Conservation (phyloP, 2,113 vertebrate genomes). For the Myanophis thanlyinensis region DNA sequence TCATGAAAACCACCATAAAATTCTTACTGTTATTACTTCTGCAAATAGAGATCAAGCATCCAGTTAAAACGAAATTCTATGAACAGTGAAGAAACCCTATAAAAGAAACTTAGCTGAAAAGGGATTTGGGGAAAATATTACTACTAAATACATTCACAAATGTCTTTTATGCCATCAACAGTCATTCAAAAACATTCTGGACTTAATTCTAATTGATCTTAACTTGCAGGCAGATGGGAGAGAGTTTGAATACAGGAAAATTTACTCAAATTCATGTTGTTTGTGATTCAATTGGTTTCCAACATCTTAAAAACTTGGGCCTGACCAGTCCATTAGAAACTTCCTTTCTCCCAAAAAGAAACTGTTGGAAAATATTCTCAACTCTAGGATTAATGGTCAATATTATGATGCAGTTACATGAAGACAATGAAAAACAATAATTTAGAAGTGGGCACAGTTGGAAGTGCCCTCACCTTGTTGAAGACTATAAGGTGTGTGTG, state of each 20-base stretch:
- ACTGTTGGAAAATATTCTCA: background rate
- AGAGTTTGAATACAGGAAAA: background rate
- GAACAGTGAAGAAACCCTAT: background rate
- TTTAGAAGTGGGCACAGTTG: background rate
- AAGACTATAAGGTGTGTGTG: background rate
- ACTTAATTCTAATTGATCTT: background rate
- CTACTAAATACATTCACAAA: background rate
- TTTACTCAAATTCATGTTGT: background rate
- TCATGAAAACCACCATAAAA: background rate
- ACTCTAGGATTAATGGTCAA: background rate
- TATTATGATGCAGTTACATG: too few relatives aligned
- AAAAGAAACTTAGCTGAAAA: background rate
- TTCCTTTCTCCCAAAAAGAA: background rate
- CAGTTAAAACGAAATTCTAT: background rate
- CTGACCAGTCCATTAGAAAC: background rate
- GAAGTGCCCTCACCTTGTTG: background rate
- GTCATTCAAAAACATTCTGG: background rate
- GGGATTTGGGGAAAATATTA: background rate
- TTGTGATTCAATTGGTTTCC: background rate
- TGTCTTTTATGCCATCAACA: background rate
- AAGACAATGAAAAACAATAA: background rate
- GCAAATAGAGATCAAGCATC: background rate
- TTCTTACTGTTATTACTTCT: background rate
- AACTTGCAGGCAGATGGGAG: background rate
- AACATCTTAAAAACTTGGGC: background rate